Evolutionary conservation across 2,888 invertebrate genomes (phyloP).

Genomic region (Agriopis leucophaearia): DNA sequence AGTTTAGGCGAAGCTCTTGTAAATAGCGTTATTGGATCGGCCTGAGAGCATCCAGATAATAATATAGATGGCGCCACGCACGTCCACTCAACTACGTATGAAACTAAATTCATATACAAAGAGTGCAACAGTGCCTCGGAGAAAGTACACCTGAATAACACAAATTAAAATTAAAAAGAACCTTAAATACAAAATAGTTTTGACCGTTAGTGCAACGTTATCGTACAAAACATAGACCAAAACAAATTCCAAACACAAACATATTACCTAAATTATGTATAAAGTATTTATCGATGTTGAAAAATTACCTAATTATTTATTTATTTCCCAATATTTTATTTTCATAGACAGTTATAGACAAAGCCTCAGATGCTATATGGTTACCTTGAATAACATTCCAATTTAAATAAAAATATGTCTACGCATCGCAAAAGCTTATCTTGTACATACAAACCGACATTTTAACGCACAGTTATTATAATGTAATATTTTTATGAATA

Average conservation of each 20-base stretch:
- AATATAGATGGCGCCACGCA: slow-evolving; percentile 42
- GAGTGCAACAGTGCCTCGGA: slow-evolving; percentile 65
- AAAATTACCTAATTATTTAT: slow-evolving; percentile 50
- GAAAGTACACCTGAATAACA: slow-evolving; percentile 52
- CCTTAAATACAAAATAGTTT: slow-evolving; percentile 52
- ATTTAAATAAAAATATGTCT: slow-evolving; percentile 36
- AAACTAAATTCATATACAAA: slow-evolving; percentile 18
- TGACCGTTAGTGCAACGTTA: slow-evolving; percentile 78
- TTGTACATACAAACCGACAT: slow-evolving; percentile 63
- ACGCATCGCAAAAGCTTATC: slow-evolving; percentile 60
- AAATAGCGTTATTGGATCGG: slow-evolving; percentile 62
- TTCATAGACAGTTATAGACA: slow-evolving; percentile 65
- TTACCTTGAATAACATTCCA: slow-evolving; percentile 80
- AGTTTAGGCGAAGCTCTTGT: slow-evolving; percentile 60
- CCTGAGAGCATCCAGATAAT: slow-evolving; percentile 74
- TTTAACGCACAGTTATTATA: slow-evolving; percentile 49
- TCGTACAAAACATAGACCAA: slow-evolving; percentile 85
- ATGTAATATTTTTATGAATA: slow-evolving; percentile 28
- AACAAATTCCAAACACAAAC: slow-evolving; percentile 73
- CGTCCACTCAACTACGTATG: slow-evolving; percentile 11
- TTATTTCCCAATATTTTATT: slow-evolving; percentile 56
- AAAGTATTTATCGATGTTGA: slow-evolving; percentile 76
- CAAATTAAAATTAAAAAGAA: slow-evolving; percentile 33
- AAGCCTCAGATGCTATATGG: slow-evolving; percentile 78
- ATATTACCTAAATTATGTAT: slow-evolving; percentile 65